Base-by-base conservation (phyloP, 2,888 invertebrate genomes). In the Entomobrya proxima region DNA sequence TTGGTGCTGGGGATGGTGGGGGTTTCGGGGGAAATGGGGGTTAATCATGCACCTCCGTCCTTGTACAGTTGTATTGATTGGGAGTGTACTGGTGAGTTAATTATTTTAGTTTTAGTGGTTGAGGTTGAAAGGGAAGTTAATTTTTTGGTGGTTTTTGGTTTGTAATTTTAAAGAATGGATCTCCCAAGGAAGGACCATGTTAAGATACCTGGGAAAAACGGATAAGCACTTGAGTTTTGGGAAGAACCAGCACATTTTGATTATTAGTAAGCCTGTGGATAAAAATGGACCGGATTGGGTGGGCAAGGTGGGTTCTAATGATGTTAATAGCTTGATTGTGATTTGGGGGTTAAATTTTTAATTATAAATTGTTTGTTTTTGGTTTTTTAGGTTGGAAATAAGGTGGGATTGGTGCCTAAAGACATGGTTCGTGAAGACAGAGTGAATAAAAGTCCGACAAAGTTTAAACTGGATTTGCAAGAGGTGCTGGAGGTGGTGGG, bases 371-470 rank as follows among this genome's bases (percentile, higher is more conserved):
- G 7, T 37, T 40, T 50, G 61, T 37, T 64, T 58, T 37, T 69
- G 13, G n/a, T 27, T 52, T 35, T 85, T 13, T 52, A 90, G 89
- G 79, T 88, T 61, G 85, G 88, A n/a, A 85, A 85, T 37, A 89
- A 88, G 78, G 79, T 89, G 15, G 90, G 90, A 15, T 61, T 90
- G n/a, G 88, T 89, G 21, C 90, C 90, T 4, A 88, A 87, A 35
- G 81, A 55, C 11, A 87, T 88, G 87, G 76, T 90, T 0, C 79
- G 88, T 50, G 90, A 90, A 75, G 87, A 88, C 40, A 88, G 86
- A 47, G 87, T 89, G 85, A 79, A 64, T 21, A 89, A 89, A 58
- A 86, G 32, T 47, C 61, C 80, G 7, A 61, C 72, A 2, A 85
- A 85, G 32, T 87, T 76, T 69, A 81, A 87, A 58, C 61, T 86